Conservation (phyloP, 1,140 invertebrate species). For the Drosophila insularis region DNA sequence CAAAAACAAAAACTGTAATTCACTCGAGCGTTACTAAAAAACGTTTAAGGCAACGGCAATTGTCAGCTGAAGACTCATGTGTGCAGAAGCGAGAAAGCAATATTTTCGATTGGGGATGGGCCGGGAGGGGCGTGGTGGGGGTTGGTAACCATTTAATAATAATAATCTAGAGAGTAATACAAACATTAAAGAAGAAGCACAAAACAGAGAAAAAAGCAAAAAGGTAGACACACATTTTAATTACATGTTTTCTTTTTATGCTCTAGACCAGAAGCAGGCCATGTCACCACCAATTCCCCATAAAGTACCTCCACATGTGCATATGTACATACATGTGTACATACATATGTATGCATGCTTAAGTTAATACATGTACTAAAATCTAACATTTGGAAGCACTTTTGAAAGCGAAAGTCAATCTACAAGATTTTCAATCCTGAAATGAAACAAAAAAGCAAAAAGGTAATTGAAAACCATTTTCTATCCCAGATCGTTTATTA, state of each 20-base stretch:
- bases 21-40: conserved; percentile 73
- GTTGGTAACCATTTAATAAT: conserved; percentile 49
- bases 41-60: conserved; percentile 62
- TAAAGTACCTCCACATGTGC: not conserved
- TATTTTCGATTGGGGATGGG: not conserved
- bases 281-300: conserved; percentile 23
- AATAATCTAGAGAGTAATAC: conserved; percentile 54
- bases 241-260: conserved; percentile 67
- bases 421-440: not conserved
- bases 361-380: too few species aligned
- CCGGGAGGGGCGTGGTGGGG: conserved; percentile 15
- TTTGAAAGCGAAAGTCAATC: not conserved
- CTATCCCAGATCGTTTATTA: too few species aligned
- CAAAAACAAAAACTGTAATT: conserved; percentile 38
- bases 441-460: too few species aligned
- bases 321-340: not conserved
- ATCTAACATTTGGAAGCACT: not conserved
- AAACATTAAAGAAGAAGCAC: conserved; percentile 29
- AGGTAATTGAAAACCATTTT: too few species aligned
- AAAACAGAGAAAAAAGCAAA: conserved; percentile 11
- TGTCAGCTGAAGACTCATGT: not conserved
- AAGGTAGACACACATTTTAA: conserved; percentile 43
- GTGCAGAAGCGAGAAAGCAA: not conserved
- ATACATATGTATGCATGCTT: not conserved
- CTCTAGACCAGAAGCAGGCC: conserved; percentile 31